These are phyloP conservation scores for Myripristis jacobus DNA, from an alignment of 2,797 vertebrate genomes.

Conservation along the genomic window DNA sequence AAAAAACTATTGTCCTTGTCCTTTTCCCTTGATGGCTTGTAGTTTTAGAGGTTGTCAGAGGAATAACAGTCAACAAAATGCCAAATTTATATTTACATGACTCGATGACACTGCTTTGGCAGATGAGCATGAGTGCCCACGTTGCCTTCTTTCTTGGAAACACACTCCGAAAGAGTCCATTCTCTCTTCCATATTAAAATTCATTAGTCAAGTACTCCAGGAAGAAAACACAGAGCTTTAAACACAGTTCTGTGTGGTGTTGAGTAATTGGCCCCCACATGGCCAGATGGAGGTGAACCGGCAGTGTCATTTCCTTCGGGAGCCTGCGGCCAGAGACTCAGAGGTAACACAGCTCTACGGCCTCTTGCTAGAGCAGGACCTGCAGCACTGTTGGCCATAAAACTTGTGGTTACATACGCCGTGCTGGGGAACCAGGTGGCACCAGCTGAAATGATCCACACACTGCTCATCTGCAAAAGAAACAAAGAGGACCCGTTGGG, in stretches of 20 bases:
- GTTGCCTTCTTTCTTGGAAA: slow-evolving; percentile 25
- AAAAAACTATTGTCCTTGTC: slow-evolving; percentile 46
- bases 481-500: not conserved
- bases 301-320: slow-evolving; percentile 11
- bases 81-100: slow-evolving; percentile 58
- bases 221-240: slow-evolving; percentile 50
- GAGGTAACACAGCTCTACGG: slow-evolving; percentile 65
- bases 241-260: slow-evolving; percentile 47
- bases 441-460: slow-evolving; percentile 93
- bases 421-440: slow-evolving; percentile 94
- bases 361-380: slow-evolving; percentile 90
- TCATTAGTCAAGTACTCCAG: slow-evolving; percentile 76
- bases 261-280: slow-evolving; percentile 13
- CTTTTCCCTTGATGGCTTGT: slow-evolving; percentile 66
- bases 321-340: not conserved
- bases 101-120: slow-evolving; percentile 43
- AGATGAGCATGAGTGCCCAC: slow-evolving; percentile 43
- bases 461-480: slow-evolving; percentile 88
- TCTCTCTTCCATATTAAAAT: slow-evolving; percentile 44
- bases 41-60: slow-evolving; percentile 58
- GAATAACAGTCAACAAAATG: slow-evolving; percentile 47
- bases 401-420: slow-evolving; percentile 97
- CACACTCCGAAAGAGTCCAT: slow-evolving; percentile 28
- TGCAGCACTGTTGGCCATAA: slow-evolving; percentile 96
- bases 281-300: not conserved